Conservation (phyloP, 2,113 vertebrate genomes). For the Lethenteron camtschaticum region DNA sequence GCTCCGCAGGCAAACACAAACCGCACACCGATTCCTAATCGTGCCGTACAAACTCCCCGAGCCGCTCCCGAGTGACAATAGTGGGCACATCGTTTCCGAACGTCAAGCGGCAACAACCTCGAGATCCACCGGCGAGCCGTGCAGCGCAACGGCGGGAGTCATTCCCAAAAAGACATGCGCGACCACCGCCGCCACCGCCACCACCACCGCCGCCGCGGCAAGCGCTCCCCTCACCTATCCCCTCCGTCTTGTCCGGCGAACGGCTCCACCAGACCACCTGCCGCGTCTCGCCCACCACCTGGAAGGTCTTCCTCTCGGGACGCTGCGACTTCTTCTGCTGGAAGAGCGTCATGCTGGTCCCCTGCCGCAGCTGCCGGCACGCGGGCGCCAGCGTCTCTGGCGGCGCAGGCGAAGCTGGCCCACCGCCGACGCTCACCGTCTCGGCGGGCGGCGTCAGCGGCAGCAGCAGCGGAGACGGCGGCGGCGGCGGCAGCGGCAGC, state of each 20-base stretch:
- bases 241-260: slow-evolving; percentile 39
- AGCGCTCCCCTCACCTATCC: slow-evolving; percentile 26
- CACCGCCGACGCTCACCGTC: background rate
- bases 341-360: slow-evolving; percentile 45
- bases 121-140: too few species aligned
- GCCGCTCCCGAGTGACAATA: too few species aligned
- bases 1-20: too few species aligned
- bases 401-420: background rate
- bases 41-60: too few species aligned
- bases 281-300: slow-evolving; percentile 31
- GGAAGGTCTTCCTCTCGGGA: slow-evolving; percentile 48
- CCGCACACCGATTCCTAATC: too few species aligned
- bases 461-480: background rate
- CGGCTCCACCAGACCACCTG: slow-evolving; percentile 51
- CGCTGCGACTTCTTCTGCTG: slow-evolving; percentile 57
- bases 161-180: too few species aligned
- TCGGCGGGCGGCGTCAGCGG: background rate
- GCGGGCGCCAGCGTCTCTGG: background rate
- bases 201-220: too few species aligned
- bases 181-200: too few species aligned
- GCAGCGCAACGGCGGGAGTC: too few species aligned
- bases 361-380: slow-evolving; percentile 34
- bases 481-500: background rate
- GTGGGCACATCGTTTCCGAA: too few species aligned
- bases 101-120: too few species aligned